These are phyloP conservation scores for Agrochola litura DNA, from an alignment of 2,888 invertebrate species.

Conservation along the genomic window DNA sequence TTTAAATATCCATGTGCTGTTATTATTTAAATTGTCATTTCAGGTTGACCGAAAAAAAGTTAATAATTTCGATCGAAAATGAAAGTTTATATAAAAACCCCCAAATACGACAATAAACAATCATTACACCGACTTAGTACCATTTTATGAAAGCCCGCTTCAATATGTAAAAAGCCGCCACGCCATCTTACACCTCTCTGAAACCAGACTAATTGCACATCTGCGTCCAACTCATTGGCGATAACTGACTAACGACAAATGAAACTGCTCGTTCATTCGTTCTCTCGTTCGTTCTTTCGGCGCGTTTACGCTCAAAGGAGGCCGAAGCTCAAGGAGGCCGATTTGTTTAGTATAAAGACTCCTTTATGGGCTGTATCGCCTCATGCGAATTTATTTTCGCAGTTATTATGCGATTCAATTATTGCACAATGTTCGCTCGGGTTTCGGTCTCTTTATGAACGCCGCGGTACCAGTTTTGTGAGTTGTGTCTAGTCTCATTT, in stretches of 20 bases:
- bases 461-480: conserved; percentile 61
- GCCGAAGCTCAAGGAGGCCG: conserved; percentile 87
- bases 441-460: conserved; percentile 73
- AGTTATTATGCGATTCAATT: conserved; percentile 90
- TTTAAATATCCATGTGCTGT: neutral
- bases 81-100: conserved; percentile 23
- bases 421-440: conserved; percentile 84
- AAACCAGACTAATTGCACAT: conserved; percentile 65
- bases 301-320: conserved; percentile 85
- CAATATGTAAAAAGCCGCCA: conserved; percentile 34
- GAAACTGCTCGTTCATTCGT: conserved; percentile 81
- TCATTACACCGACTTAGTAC: conserved; percentile 33
- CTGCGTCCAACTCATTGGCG: conserved; percentile 74
- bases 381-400: conserved; percentile 86
- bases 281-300: conserved; percentile 76
- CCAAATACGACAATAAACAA: conserved; percentile 34
- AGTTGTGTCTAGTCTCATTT: conserved; percentile 63
- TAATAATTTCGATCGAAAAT: conserved; percentile 21
- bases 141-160: conserved; percentile 26
- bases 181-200: conserved; percentile 59
- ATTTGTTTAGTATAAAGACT: conserved; percentile 90
- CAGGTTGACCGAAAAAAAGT: neutral
- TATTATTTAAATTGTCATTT: neutral
- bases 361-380: conserved; percentile 85
- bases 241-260: conserved; percentile 82